Percentiles rank a stretch among this genome's conserved stretches.
These are phyloP conservation scores for Molanna angustata DNA, from an alignment of 2,888 invertebrate genomes.

Conservation along the genomic window DNA sequence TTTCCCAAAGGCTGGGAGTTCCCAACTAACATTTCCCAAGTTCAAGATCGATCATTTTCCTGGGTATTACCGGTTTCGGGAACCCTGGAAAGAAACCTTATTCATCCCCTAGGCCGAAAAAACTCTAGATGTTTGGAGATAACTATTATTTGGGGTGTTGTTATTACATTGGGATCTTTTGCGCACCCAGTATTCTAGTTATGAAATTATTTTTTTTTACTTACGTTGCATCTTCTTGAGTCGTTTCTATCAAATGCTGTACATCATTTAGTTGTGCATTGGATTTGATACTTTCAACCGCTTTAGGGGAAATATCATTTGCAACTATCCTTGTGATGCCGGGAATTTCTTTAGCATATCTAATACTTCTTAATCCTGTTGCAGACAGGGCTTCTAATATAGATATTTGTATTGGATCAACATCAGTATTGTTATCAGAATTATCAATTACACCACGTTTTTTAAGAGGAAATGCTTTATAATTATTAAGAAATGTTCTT, in stretches of 20 bases:
- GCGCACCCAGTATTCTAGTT: too few species aligned
- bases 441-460: constrained; percentile 28
- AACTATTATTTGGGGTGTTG: too few species aligned
- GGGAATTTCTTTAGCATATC: constrained; percentile 93
- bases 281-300: constrained; percentile 80
- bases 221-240: constrained; percentile 87
- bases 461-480: constrained; percentile 38
- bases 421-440: neutral
- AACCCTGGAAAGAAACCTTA: too few species aligned
- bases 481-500: constrained; percentile 61
- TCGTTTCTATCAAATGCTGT: constrained; percentile 68
- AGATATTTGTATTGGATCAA: constrained; percentile 50
- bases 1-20: too few species aligned
- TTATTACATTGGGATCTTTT: too few species aligned
- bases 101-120: too few species aligned
- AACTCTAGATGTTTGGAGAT: too few species aligned
- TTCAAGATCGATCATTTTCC: too few species aligned
- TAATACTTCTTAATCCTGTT: constrained; percentile 90
- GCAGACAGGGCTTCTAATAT: constrained; percentile 95
- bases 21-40: too few species aligned
- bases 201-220: too few species aligned
- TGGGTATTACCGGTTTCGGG: too few species aligned
- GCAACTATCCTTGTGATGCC: constrained; percentile 80
- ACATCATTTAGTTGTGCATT: constrained; percentile 79
- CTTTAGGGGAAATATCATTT: constrained; percentile 83